Evolutionary conservation across 2,797 vertebrate species (phyloP).

Genomic region (Micrastur ruficollis): DNA sequence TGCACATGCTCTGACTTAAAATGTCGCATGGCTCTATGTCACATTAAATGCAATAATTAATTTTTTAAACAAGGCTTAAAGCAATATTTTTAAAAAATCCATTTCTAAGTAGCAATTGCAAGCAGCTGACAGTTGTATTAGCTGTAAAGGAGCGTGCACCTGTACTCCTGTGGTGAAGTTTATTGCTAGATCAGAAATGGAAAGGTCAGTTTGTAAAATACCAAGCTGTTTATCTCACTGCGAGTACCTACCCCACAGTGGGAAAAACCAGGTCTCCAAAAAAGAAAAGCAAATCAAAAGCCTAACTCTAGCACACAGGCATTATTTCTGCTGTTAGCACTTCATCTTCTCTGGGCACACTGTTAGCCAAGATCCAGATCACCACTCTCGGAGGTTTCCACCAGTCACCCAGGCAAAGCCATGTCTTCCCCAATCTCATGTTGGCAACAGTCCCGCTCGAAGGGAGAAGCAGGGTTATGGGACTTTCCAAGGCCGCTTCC

Average conservation of each 20-base stretch:
- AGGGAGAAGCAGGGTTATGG: background rate
- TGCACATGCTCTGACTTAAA: background rate
- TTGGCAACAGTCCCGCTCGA: rapidly evolving
- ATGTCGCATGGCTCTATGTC: background rate
- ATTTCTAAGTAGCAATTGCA: background rate
- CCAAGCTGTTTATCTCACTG: background rate
- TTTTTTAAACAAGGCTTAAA: background rate
- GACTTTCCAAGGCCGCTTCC: background rate
- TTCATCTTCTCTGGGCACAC: background rate
- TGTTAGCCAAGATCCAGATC: background rate
- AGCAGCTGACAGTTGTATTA: background rate
- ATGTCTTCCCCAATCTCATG: rapidly evolving
- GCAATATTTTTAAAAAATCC: background rate
- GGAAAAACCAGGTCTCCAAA: background rate
- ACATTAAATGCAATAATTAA: background rate
- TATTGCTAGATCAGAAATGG: background rate
- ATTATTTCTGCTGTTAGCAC: background rate
- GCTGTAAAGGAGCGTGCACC: background rate
- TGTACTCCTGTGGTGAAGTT: background rate
- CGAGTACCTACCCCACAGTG: background rate
- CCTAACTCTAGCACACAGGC: background rate
- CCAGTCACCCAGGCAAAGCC: background rate
- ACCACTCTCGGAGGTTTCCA: rapidly evolving
- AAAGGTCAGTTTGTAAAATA: background rate
- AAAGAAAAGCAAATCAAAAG: background rate